A percentile compares a stretch with the other conserved stretches of the same genome.
Conservation (phyloP, 2,888 invertebrate species). For the Cylindroiulus punctatus region DNA sequence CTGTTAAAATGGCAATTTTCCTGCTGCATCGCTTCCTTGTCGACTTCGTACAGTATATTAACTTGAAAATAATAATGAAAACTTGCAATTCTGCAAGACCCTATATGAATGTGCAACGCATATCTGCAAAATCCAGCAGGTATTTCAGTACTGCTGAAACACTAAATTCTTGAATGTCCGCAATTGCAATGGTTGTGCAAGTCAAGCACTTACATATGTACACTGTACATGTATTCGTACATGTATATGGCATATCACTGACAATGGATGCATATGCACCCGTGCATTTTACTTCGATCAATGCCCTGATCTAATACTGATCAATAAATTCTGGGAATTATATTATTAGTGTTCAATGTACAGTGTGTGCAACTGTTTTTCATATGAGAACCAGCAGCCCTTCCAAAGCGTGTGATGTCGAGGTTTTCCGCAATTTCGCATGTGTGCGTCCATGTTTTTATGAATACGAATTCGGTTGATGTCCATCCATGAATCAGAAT, state of each 20-base stretch:
- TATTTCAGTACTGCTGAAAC: too few relatives aligned
- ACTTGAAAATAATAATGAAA: too few relatives aligned
- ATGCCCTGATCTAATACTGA: neutral
- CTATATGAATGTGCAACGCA: too few relatives aligned
- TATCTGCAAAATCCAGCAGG: too few relatives aligned
- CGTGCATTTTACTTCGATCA: neutral
- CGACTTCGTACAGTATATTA: too few relatives aligned
- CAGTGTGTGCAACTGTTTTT: neutral
- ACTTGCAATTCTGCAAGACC: too few relatives aligned
- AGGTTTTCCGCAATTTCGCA: slow-evolving; percentile 27
- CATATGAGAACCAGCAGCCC: neutral
- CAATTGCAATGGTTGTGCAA: neutral
- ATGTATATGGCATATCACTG: neutral
- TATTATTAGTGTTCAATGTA: slow-evolving; percentile 14
- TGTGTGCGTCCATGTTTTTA: slow-evolving; percentile 20
- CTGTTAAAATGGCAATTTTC: neutral
- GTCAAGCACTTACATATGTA: too few relatives aligned
- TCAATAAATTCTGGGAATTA: slow-evolving; percentile 26
- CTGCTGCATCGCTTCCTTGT: neutral
- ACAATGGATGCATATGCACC: neutral
- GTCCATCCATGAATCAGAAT: slow-evolving; percentile 49
- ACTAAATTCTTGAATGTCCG: neutral
- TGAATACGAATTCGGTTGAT: slow-evolving; percentile 38
- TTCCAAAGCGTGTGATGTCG: neutral
- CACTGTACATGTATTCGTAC: too few relatives aligned